Conservation (phyloP, 1,140 invertebrate genomes). For the Zaprionus tsacasi region DNA sequence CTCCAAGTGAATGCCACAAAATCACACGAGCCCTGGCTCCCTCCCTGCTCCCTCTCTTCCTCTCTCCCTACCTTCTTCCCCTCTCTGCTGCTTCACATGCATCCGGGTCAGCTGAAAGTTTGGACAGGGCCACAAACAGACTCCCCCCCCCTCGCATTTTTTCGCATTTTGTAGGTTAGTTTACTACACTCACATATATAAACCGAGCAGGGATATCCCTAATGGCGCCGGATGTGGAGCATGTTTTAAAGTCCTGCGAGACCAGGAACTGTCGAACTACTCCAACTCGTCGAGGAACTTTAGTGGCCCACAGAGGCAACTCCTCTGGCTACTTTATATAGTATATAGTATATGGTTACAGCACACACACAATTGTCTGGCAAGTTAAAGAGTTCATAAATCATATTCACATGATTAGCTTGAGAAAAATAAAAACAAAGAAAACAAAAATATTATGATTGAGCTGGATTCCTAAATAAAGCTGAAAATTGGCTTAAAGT, state of each 20-base stretch:
- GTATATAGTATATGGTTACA: too few species aligned
- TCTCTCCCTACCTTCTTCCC: too few species aligned
- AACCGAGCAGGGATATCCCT: neutral
- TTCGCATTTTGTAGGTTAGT: neutral
- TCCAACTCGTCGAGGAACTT: neutral
- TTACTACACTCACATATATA: neutral
- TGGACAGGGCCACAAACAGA: neutral
- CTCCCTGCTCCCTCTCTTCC: too few species aligned
- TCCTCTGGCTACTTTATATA: too few species aligned
- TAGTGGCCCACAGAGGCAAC: neutral
- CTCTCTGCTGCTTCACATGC: neutral
- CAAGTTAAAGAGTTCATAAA: too few species aligned
- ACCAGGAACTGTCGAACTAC: neutral
- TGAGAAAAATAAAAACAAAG: too few species aligned
- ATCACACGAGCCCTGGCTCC: neutral
- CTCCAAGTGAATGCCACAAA: constrained; percentile 8
- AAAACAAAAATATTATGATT: too few species aligned
- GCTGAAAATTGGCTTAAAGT: too few species aligned
- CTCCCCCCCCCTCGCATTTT: neutral
- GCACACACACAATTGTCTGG: too few species aligned
- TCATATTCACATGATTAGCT: too few species aligned
- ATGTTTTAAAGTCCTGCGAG: constrained; percentile 2
- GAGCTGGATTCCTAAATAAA: too few species aligned
- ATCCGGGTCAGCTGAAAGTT: constrained; percentile 12
- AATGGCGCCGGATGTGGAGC: neutral